Conservation (phyloP, 64 coral and sea anemone genomes). For the Astreopora myriophthalma region DNA sequence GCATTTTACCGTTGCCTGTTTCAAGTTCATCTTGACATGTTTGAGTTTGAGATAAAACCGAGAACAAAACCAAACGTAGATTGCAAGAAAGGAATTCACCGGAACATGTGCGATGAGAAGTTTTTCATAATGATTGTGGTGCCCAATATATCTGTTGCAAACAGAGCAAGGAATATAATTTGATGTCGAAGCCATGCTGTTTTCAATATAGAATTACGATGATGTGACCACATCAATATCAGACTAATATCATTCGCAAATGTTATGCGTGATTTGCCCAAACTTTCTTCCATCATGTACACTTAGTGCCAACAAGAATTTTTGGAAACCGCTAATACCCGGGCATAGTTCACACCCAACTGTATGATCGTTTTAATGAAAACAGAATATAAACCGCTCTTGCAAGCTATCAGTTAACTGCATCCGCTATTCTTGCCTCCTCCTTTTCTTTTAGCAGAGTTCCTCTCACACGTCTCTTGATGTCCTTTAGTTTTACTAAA, state of each 20-base stretch:
- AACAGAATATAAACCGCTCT: neutral
- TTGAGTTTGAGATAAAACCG: neutral
- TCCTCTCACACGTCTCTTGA: neutral
- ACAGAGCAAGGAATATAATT: neutral
- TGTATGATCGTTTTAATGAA: neutral
- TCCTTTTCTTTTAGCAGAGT: neutral
- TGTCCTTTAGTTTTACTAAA: neutral
- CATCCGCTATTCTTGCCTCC: neutral
- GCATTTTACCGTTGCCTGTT: neutral
- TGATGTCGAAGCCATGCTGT: neutral
- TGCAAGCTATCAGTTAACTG: neutral
- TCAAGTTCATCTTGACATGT: neutral
- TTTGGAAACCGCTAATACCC: neutral
- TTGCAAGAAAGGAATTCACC: neutral
- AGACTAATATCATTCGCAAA: neutral
- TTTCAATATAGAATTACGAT: neutral
- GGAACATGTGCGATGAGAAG: neutral
- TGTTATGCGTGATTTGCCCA: neutral
- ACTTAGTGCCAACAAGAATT: neutral
- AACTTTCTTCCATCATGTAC: neutral
- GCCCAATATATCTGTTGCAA: neutral
- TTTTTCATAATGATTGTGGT: neutral
- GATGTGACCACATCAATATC: neutral
- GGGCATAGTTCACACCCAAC: neutral
- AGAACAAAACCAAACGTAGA: neutral